Evolutionary conservation across 2,113 vertebrate genomes (phyloP), one percentile per base, ranked within the genome.

Genomic region (Oncorhynchus masou): DNA sequence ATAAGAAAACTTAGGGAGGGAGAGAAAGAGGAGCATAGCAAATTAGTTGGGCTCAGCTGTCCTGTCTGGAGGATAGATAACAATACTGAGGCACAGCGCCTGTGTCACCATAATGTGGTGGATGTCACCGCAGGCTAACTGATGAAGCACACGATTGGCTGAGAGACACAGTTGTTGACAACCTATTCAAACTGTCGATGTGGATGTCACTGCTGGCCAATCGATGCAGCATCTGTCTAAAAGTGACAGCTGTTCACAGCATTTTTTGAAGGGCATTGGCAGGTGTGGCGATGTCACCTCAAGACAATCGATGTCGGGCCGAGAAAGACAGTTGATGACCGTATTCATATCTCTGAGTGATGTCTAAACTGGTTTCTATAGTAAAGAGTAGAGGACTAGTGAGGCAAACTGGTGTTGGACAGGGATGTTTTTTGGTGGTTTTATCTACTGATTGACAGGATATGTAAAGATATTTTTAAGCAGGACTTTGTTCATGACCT

Each of bases 81-180:
- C 49, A 70, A 62, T 8, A 62, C n/a, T 73, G 8, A 39, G 68
- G 34, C 79, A 66, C 51, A 57, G 75, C 54, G 45, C 77, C 54
- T 7, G 67, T 76, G 67, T 74, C 77, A 48, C 51, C 24, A 5
- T n/a, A 72, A 45, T 75, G 75, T 75, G 73, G 64, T 68, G 76
- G 22, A 49, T 74, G 72, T 83, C 79, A 74, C 67, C 51, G 67
- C 74, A 69, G 70, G 64, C 71, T 74, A 64, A 78, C 75, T 27
- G 75, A 54, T 20, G 4, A 13, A 27, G 48, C 15, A 12, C 13
- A 19, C 24, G 24, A 29, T 57, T 54, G 39, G 51, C 45, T 49
- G 20, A 51, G 66, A 16, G 6, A 68, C 81, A 75, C 64, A 68
- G 77, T 70, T 72, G 65, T 45, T 68, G 70, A 74, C 69, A 65